phyloP scores from a whole-genome alignment of 2,113 vertebrate genomes.

The Blennius ocellaris region DNA sequence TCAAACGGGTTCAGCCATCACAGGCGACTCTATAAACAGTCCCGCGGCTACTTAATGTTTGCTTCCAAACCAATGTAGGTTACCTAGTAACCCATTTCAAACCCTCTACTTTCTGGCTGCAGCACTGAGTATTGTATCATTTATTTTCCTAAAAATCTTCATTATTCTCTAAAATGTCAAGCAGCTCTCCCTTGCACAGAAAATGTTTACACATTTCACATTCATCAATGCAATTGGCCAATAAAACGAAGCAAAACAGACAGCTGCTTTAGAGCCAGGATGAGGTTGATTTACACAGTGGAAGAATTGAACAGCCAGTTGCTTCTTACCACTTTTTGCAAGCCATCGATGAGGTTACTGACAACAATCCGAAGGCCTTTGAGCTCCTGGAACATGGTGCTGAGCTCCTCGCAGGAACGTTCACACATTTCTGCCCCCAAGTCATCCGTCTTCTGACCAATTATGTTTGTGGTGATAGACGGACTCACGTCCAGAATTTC shows the following conservation, averaged over 20 bases:
- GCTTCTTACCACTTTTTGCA: constrained; percentile 91
- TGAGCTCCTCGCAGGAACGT: constrained; percentile 94
- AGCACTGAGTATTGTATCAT: constrained; percentile 6
- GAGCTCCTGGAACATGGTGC: constrained; percentile 92
- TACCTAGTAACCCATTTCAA: constrained; percentile 66
- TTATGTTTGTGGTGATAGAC: constrained; percentile 84
- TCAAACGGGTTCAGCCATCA: constrained; percentile 65
- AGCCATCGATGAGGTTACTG: constrained; percentile 91
- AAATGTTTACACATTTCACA: constrained; percentile 9
- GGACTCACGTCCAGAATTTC: constrained; percentile 90
- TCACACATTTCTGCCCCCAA: constrained; percentile 87
- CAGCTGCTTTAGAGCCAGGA: constrained; percentile 14
- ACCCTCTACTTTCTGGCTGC: constrained; percentile 24
- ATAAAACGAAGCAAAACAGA: constrained; percentile 8
- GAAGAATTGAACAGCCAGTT: neutral
- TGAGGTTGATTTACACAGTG: constrained; percentile 15
- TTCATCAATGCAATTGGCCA: constrained; percentile 23
- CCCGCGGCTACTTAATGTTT: constrained; percentile 63
- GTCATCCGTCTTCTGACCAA: constrained; percentile 83
- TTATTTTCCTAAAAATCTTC: constrained; percentile 48
- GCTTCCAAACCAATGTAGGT: constrained; percentile 64
- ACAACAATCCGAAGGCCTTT: constrained; percentile 91
- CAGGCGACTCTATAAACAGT: constrained; percentile 64
- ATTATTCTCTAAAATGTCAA: constrained; percentile 30
- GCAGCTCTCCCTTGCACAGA: constrained; percentile 5